These are phyloP conservation scores for Eucriotettix oculatus DNA, from an alignment of 2,888 invertebrate species.

Conservation along the genomic window DNA sequence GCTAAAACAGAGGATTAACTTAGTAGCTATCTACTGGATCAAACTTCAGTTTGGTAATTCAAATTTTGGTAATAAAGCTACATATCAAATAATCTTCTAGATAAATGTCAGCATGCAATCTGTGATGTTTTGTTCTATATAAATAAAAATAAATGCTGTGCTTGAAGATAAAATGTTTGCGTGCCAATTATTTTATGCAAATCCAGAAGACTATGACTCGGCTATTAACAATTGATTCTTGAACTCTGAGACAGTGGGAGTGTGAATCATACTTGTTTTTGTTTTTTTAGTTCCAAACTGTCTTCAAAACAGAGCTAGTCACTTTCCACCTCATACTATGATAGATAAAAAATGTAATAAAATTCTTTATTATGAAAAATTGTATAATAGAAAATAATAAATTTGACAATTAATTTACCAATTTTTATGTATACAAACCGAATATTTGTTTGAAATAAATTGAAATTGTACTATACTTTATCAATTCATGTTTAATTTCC, in stretches of 20 bases:
- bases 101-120: background rate
- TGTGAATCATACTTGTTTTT: background rate
- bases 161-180: no score
- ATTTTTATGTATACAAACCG: conserved; percentile 1
- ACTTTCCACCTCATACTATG: conserved; percentile 1
- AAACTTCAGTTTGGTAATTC: background rate
- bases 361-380: background rate
- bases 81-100: no score
- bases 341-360: background rate
- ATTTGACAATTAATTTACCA: background rate
- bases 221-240: background rate
- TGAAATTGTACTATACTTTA: background rate
- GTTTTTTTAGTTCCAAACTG: conserved; percentile 1
- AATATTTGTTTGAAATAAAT: conserved; percentile 4
- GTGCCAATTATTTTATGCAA: background rate
- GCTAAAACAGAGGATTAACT: no score
- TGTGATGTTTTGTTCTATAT: background rate
- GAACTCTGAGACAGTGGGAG: conserved; percentile 1
- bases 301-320: conserved; percentile 6
- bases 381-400: background rate
- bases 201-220: background rate
- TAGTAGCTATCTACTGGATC: background rate
- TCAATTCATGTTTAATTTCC: no score
- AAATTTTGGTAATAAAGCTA: background rate
- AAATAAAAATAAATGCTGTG: background rate